Base-by-base conservation (phyloP, 2,797 vertebrate species). In the Spatula versicolor region DNA sequence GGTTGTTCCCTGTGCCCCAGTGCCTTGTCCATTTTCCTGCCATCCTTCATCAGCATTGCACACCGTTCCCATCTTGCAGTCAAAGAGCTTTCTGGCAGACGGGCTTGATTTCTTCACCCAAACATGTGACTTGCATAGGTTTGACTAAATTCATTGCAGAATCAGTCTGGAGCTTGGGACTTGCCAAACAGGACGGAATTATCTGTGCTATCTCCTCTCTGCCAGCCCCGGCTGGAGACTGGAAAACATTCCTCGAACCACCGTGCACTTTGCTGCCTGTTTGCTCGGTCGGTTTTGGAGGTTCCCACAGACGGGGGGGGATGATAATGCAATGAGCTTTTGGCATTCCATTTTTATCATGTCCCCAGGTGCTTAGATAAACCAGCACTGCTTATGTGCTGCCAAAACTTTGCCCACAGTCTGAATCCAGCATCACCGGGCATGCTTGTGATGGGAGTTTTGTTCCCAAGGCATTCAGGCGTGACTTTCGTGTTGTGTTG, bases 101-200 rank as follows among this genome's bases (percentile, higher is more conserved):
- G 26, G 86, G 81, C 28, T 87, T 28, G 74, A 88, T 88, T 95
- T 88, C 93, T 79, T 95, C 88, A 88, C 74, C 31, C 45, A 85
- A 60, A 52, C 92, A 90, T 31, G 64, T 95, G 93, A 95, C 83
- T 74, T 0, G 25, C 75, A 69, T 69, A 78, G 89, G 64, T 92
- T 94, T 94, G 91, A 91, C 77, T 95, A 67, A 94, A 94, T 85
- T 75, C 20, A 60, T 93, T 90, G 83, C 86, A 90, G 90, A 83
- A 96, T 95, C 76, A 82, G 81, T 73, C 85, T 94, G 88, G 72
- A 89, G 78, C 54, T 91, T 43, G 59, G 67, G 68, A 94, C 94
- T 45, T 86, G 94, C 83, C 86, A 86, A 88, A 94, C 93, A 88
- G 83, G 95, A 77, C 37, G 5, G 92, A 74, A 63, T 75, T 92